A percentile compares a stretch with the other conserved stretches of the same genome.
These are phyloP conservation scores for Rana temporaria DNA, from an alignment of 2,113 vertebrate species.

Conservation along the genomic window DNA sequence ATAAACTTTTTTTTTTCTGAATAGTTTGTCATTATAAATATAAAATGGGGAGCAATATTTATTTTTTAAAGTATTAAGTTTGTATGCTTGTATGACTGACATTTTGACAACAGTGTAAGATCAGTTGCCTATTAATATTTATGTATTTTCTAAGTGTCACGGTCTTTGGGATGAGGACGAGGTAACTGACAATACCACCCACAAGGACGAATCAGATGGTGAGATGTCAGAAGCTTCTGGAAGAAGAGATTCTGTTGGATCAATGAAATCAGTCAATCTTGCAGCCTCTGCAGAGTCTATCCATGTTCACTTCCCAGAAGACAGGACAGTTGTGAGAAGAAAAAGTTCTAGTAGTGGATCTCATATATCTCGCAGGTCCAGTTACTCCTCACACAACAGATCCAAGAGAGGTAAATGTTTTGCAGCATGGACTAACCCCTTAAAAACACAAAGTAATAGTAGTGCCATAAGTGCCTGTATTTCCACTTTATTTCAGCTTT, in stretches of 20 bases:
- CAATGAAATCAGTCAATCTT: slow-evolving; percentile 86
- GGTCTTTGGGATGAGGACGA: slow-evolving; percentile 95
- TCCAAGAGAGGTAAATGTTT: slow-evolving; percentile 85
- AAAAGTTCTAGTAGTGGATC: slow-evolving; percentile 84
- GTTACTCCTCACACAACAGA: slow-evolving; percentile 74
- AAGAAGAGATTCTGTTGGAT: slow-evolving; percentile 80
- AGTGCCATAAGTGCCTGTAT: neutral
- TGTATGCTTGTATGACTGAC: no score
- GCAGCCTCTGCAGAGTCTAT: slow-evolving; percentile 84
- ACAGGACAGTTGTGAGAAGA: slow-evolving; percentile 80
- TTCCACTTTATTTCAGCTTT: neutral
- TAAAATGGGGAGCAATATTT: no score
- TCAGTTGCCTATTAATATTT: no score
- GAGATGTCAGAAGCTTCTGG: slow-evolving; percentile 74
- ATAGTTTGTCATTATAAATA: no score
- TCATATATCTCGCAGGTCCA: slow-evolving; percentile 82
- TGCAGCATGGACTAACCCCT: neutral
- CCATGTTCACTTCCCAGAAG: slow-evolving; percentile 81
- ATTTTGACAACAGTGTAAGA: no score
- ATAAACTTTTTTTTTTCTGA: no score
- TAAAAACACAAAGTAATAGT: neutral
- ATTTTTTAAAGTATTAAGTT: no score
- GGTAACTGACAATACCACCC: slow-evolving; percentile 69
- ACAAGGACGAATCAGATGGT: slow-evolving; percentile 82
- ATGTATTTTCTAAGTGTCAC: slow-evolving; percentile 80